A percentile compares a stretch with the other conserved stretches of the same genome.
Evolutionary conservation across 2,113 vertebrate species (phyloP).

Genomic region (Cygnus atratus): DNA sequence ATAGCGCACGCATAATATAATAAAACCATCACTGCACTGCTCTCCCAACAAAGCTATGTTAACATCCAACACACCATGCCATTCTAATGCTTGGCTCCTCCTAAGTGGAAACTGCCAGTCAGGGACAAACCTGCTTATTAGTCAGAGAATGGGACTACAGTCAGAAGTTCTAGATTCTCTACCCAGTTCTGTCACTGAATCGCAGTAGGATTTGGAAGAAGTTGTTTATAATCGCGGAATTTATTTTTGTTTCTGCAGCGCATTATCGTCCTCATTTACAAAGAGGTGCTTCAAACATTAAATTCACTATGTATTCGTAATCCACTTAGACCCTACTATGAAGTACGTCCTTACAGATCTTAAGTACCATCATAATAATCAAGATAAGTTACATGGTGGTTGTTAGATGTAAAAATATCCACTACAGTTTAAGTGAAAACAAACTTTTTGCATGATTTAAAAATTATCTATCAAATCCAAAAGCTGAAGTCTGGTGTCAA

Average conservation of each 20-base stretch:
- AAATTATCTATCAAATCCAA: constrained; percentile 66
- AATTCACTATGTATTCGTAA: constrained; percentile 29
- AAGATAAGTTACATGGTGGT: constrained; percentile 30
- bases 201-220: constrained; percentile 41
- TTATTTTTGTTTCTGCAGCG: neutral
- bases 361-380: constrained; percentile 3
- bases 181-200: constrained; percentile 33
- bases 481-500: constrained; percentile 60
- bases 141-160: constrained; percentile 28
- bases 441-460: constrained; percentile 37
- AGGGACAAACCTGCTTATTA: constrained; percentile 52
- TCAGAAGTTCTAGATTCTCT: constrained; percentile 18
- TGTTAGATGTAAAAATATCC: constrained; percentile 35
- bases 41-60: constrained; percentile 58
- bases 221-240: neutral
- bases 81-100: constrained; percentile 41
- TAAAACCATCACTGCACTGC: constrained; percentile 59
- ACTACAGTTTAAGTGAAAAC: constrained; percentile 59
- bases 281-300: constrained; percentile 6
- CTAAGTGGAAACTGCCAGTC: constrained; percentile 27
- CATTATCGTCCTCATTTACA: constrained; percentile 1
- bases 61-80: constrained; percentile 61
- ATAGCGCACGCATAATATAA: neutral
- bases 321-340: constrained; percentile 38
- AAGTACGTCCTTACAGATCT: constrained; percentile 14